Evolutionary conservation across 1,140 invertebrate genomes (phyloP).

Genomic region (Ceratitis capitata): DNA sequence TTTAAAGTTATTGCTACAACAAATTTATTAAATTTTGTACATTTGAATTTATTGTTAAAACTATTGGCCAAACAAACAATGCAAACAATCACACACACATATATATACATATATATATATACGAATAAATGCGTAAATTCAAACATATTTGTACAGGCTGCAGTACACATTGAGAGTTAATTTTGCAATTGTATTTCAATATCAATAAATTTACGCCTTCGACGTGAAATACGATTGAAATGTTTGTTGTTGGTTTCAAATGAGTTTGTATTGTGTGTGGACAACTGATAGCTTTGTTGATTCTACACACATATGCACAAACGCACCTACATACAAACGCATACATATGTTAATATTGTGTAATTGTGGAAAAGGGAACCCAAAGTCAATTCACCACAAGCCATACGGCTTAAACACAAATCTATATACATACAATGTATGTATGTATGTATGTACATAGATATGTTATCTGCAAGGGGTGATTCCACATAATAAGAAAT

Average conservation of each 20-base stretch:
- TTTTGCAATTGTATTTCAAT: constrained; percentile 66
- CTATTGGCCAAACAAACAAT: background rate
- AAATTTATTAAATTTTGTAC: background rate
- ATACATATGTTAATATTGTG: too few relatives aligned
- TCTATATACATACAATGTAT: too few relatives aligned
- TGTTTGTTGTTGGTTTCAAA: background rate
- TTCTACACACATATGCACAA: background rate
- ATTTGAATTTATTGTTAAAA: background rate
- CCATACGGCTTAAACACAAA: too few relatives aligned
- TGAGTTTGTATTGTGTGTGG: background rate
- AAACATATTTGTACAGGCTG: background rate
- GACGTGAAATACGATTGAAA: constrained; percentile 52
- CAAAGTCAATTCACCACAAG: too few relatives aligned
- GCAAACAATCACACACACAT: background rate
- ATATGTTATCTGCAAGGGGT: too few relatives aligned
- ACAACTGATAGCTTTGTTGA: background rate
- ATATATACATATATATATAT: background rate
- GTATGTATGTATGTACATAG: too few relatives aligned
- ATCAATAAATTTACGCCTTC: constrained; percentile 61
- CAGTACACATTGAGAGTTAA: constrained; percentile 63
- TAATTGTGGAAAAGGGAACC: too few relatives aligned
- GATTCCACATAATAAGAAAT: too few relatives aligned
- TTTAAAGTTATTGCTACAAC: background rate
- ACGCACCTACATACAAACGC: too few relatives aligned
- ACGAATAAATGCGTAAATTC: background rate